Evolutionary conservation across 2,888 invertebrate genomes (phyloP), one percentile per base, ranked within the genome.

Genomic region (Micoletzkya japonica): DNA sequence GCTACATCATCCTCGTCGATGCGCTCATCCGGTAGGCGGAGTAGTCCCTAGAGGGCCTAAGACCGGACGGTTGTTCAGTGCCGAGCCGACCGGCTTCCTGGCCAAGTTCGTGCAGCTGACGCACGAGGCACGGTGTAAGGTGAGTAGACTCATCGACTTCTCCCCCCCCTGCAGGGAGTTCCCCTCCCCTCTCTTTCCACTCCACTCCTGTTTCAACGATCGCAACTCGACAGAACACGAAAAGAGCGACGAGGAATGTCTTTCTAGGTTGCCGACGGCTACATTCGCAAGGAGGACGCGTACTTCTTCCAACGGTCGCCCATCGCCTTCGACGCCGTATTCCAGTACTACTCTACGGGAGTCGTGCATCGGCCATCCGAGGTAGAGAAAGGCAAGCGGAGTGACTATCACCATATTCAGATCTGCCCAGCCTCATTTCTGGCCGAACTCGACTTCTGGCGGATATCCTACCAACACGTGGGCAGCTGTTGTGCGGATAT

Each of bases 291-390:
- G n/a, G 82, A 82, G n/a, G 77, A 81, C 68, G 76, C 80, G 59
- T 85, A 85, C 71, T 85, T 76, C 71, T 85, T 85, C 67, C 83
- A 85, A 72, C 74, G 85, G 28, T 82, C 82, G 0, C 82, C 84
- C 1, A 75, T 75, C 4, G 76, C 81, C 17, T 84, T 85, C 66
- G 82, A 85, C 50, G 78, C 81, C 14, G 72, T 85, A 24, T 84
- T 77, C 72, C 70, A 70, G 57, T 85, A 82, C 72, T 85, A 85
- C 68, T 81, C 85, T 0, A 82, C 80, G 6, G 85, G 85, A 20
- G 84, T 85, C 26, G 75, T 83, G 30, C 84, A 84, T 71, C 73
- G 82, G 71, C 84, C 84, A 7, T 80, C 83, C 0, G 84, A 84
- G 75, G 76, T 80, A 34, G 56, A 30, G 17, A 39, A 39, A 39